Evolutionary conservation across 2,113 vertebrate genomes (phyloP).

Genomic region (Grammomys dolichurus): DNA sequence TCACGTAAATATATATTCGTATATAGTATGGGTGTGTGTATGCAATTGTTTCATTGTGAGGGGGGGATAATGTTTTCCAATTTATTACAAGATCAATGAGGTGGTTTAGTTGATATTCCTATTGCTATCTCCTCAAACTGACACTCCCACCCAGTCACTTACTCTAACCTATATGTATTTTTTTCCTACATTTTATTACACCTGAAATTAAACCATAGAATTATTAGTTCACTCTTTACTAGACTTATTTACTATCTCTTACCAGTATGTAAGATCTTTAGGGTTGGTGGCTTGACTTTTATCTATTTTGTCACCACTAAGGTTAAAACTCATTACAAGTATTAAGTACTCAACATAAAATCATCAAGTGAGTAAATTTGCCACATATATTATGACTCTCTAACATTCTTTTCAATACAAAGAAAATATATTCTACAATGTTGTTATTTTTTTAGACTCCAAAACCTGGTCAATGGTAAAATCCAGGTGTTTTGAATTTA

Average conservation of each 20-base stretch:
- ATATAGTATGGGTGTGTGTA: neutral
- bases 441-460: neutral
- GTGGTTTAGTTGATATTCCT: conserved; percentile 12
- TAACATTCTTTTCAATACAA: neutral
- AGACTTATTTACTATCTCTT: neutral
- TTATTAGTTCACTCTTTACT: neutral
- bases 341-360: neutral
- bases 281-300: neutral
- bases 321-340: neutral
- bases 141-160: neutral
- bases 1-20: no score
- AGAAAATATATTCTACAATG: neutral
- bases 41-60: neutral
- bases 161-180: neutral
- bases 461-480: conserved; percentile 14
- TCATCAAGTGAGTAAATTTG: neutral
- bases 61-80: neutral
- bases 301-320: neutral
- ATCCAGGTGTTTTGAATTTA: neutral
- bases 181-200: neutral
- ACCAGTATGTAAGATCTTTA: neutral
- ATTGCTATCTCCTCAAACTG: neutral
- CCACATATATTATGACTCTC: neutral
- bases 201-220: neutral
- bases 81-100: neutral